Evolutionary conservation across 2,888 invertebrate genomes (phyloP), one percentile per base, ranked within the genome.

Genomic region (Cheilosia vulpina): DNA sequence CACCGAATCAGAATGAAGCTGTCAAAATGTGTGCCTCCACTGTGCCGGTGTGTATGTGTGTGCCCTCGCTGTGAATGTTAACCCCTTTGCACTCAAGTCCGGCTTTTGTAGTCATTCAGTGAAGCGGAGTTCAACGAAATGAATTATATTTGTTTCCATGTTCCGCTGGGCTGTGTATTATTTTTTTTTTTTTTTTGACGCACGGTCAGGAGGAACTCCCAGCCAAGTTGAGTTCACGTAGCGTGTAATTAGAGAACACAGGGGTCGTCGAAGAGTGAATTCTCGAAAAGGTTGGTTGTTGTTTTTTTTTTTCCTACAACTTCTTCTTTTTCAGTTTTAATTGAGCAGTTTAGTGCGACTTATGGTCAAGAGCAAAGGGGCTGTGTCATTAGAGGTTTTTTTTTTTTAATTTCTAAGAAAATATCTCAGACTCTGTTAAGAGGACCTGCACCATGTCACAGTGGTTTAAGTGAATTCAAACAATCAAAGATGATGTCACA

Each of bases 41-140:
- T 78, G n/a, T 47, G 15, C 53, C 24, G 63, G 58, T 45, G 45
- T 47, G 58, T 38, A 41, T 41, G 27, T 69, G 45, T 57, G 41
- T 53, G 41, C 50, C 43, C 17, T 50, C 62, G 38, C 47, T 66
- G 66, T 71, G 71, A 63, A 73, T 73, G 38, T 75, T 82, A 82
- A 82, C 82, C 82, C 82, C 76, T 82, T 82, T 45, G 57, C 66
- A 77, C 81, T 76, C 45, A 45, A 71, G 66, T 71, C 72, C 50
- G 81, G 57, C 72, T 85, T 27, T 85, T 85, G 68, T 85, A 72
- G 66, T 76, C 62, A 71, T 50, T 77, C 85, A 85, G 76, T 77
- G 81, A 85, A 72, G 85, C 81, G 81, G 81, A 77, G 71, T 81
- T 81, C 75, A 84, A 80, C 55, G 65, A 80, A 75, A 80, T 80